Conservation (phyloP, 2,888 invertebrate genomes). For the Gasteruption jaculator region DNA sequence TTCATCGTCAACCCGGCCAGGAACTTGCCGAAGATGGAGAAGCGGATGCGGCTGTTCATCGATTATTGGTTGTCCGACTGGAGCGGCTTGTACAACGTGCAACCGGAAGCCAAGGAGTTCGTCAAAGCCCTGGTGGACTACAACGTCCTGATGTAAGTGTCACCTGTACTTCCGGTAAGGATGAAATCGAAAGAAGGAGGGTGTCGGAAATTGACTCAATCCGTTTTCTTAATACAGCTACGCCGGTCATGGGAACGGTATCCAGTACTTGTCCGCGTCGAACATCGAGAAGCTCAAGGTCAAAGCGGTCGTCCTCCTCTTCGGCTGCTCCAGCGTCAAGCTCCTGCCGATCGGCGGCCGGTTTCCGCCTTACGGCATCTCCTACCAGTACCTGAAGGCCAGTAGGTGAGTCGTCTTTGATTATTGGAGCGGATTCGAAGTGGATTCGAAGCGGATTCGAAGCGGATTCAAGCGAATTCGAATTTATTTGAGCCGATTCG, state of each 20-base stretch:
- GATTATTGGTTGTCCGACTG: constrained; percentile 59
- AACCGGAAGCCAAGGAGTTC: constrained; percentile 58
- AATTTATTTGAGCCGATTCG: too few relatives aligned
- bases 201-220: neutral
- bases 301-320: constrained; percentile 59
- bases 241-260: constrained; percentile 74
- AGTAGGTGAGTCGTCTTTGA: constrained; percentile 54
- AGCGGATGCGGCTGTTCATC: constrained; percentile 58
- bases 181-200: too few relatives aligned
- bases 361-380: constrained; percentile 59
- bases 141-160: constrained; percentile 60
- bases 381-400: constrained; percentile 62
- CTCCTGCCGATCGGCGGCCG: constrained; percentile 54
- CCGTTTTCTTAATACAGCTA: constrained; percentile 54
- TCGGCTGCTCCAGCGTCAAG: constrained; percentile 69
- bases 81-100: constrained; percentile 58
- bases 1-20: constrained; percentile 63
- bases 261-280: constrained; percentile 58
- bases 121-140: constrained; percentile 56
- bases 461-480: too few relatives aligned
- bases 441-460: too few relatives aligned
- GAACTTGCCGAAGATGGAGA: constrained; percentile 63
- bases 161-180: neutral
- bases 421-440: too few relatives aligned
- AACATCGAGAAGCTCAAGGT: constrained; percentile 56